These are phyloP conservation scores for Halcyon senegalensis DNA, from an alignment of 2,113 vertebrate genomes.

Conservation along the genomic window DNA sequence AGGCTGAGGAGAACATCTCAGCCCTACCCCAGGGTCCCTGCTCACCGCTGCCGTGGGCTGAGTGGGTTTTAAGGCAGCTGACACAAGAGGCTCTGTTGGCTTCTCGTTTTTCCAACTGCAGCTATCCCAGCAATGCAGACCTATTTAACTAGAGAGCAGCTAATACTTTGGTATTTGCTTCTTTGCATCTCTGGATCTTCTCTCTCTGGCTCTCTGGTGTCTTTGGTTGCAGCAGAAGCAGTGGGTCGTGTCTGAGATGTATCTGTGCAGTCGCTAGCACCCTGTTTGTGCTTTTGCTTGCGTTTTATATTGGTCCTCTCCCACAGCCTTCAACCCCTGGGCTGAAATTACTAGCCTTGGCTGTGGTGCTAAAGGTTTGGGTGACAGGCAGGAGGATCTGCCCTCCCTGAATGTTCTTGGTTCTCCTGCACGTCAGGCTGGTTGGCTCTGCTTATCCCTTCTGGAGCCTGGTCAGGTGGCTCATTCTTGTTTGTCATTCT, in stretches of 20 bases:
- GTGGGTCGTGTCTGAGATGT: accelerated
- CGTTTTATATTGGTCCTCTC: background rate
- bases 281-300: background rate
- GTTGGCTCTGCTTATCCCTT: background rate
- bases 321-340: background rate
- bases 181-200: background rate
- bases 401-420: background rate
- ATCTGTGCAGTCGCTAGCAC: background rate
- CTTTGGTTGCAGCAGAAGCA: background rate
- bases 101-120: background rate
- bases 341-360: background rate
- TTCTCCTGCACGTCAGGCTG: background rate
- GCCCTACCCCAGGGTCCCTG: background rate
- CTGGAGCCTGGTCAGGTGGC: background rate
- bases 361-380: background rate
- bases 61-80: background rate
- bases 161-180: background rate
- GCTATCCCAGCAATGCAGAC: background rate
- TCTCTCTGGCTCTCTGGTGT: background rate
- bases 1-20: background rate
- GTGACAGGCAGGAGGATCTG: background rate
- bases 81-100: background rate
- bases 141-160: background rate
- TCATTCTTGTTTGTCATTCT: background rate
- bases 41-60: background rate